Percentiles rank a stretch among this genome's conserved stretches.
phyloP scores from a whole-genome alignment of 1,140 invertebrate species.

The Cydia fagiglandana region DNA sequence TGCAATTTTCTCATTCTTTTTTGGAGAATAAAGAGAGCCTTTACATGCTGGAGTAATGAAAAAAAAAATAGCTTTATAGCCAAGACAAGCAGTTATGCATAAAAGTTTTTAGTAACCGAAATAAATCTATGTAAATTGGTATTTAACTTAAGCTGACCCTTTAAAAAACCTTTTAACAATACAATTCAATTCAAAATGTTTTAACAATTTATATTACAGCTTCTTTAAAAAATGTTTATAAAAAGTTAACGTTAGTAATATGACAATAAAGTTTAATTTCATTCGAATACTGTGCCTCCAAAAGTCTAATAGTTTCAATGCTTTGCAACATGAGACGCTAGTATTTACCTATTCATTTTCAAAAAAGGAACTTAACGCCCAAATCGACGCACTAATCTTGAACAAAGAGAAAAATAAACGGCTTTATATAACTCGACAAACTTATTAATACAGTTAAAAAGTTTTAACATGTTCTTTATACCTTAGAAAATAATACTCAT shows the following conservation, averaged over 20 bases:
- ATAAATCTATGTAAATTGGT: constrained; percentile 19
- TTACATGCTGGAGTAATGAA: no score
- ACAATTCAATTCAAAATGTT: constrained; percentile 22
- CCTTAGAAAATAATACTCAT: background rate
- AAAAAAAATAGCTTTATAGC: no score
- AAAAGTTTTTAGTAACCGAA: background rate
- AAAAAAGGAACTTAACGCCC: constrained; percentile 78
- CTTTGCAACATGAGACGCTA: constrained; percentile 69
- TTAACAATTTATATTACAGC: constrained; percentile 17
- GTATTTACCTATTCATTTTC: constrained; percentile 79
- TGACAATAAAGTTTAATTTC: constrained; percentile 1
- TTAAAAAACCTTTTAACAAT: constrained; percentile 16
- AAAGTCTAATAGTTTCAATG: constrained; percentile 52
- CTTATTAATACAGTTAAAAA: constrained; percentile 36
- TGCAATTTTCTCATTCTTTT: no score
- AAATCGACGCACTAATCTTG: constrained; percentile 73
- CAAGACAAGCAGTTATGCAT: no score
- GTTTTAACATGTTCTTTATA: background rate
- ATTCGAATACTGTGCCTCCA: background rate
- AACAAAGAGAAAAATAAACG: constrained; percentile 78
- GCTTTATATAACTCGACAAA: constrained; percentile 70
- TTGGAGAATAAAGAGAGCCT: no score
- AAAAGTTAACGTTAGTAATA: background rate
- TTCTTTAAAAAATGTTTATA: background rate
- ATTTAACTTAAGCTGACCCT: background rate